Evolutionary conservation across 2,113 vertebrate genomes (phyloP), one percentile per base, ranked within the genome.

Genomic region (Gymnorhina tibicen): DNA sequence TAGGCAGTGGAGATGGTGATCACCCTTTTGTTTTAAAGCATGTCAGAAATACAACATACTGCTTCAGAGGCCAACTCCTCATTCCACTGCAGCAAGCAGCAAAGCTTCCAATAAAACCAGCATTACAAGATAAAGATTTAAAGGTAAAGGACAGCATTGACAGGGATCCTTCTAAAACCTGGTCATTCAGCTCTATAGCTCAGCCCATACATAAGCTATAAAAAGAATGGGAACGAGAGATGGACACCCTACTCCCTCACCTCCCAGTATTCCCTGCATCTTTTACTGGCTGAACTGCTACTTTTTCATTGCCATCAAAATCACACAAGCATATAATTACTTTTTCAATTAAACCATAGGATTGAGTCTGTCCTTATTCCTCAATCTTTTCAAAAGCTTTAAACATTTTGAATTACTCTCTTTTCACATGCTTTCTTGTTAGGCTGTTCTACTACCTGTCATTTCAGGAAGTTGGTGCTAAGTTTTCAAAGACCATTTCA

Each of bases 401-500:
- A n/a, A 81, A 46, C 24, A 44, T 24, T 89, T 35, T 32, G 10
- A 70, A 85, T 47, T 32, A 59, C 9, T n/a, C 6, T 41, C 22
- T 66, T 81, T 67, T 56, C 62, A 52, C 0, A 2, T 35, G 18
- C 21, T 63, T 68, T 78, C 89, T 66, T 82, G 27, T 73, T 89
- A 92, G 74, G 32, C 70, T 94, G 35, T 69, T 74, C 19, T 79
- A 37, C 67, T n/a, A 52, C 53, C 62, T 91, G 72, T 72, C 89
- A 90, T 60, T 58, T 44, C 74, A 90, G 42, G 39, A 96, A 91
- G 56, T 3, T 72, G 62, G 50, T 30, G 23, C 66, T 18, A 89
- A 85, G 19, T 67, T 93, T 84, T 91, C 52, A 94, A 64, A 88
- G 70, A 88, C 63, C 33, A 85, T 84, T 85, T 85, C 88, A 97